Conservation (phyloP, 2,888 invertebrate genomes). For the Noctuana brunneofusca region DNA sequence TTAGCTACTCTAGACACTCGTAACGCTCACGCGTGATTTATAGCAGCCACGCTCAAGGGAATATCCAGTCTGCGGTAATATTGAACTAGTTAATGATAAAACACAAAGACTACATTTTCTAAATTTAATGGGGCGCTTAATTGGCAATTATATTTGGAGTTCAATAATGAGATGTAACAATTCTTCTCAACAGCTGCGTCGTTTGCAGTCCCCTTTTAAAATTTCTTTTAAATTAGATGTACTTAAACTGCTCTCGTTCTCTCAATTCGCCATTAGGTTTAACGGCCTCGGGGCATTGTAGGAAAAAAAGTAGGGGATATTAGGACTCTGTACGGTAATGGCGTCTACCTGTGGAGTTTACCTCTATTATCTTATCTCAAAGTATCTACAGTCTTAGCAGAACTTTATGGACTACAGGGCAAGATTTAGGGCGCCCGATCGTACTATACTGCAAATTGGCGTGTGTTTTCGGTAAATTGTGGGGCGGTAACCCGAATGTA, state of each 20-base stretch:
- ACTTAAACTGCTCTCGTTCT: slow-evolving; percentile 50
- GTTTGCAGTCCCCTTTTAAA: slow-evolving; percentile 10
- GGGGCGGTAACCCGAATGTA: slow-evolving; percentile 23
- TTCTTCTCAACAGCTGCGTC: not conserved
- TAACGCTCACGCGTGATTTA: slow-evolving; percentile 8
- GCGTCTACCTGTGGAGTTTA: slow-evolving; percentile 33
- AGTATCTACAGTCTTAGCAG: slow-evolving; percentile 19
- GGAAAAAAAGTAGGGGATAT: slow-evolving; percentile 44
- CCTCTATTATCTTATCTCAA: slow-evolving; percentile 28
- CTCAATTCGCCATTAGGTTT: slow-evolving; percentile 62
- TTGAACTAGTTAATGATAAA: slow-evolving; percentile 10
- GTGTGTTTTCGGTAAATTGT: slow-evolving; percentile 32
- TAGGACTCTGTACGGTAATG: slow-evolving; percentile 23
- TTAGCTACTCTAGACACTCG: slow-evolving; percentile 10
- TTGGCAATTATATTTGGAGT: slow-evolving; percentile 6
- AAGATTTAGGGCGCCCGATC: slow-evolving; percentile 23
- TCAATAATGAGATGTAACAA: slow-evolving; percentile 5
- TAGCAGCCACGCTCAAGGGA: slow-evolving; percentile 7
- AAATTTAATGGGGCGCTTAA: not conserved
- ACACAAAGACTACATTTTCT: not conserved
- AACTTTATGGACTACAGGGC: slow-evolving; percentile 19
- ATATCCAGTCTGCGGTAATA: slow-evolving; percentile 3
- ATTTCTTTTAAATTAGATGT: slow-evolving; percentile 18
- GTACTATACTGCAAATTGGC: slow-evolving; percentile 28
- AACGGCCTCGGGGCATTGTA: slow-evolving; percentile 50